Conservation (phyloP, 2,113 vertebrate species). For the Taurulus bubalis region DNA sequence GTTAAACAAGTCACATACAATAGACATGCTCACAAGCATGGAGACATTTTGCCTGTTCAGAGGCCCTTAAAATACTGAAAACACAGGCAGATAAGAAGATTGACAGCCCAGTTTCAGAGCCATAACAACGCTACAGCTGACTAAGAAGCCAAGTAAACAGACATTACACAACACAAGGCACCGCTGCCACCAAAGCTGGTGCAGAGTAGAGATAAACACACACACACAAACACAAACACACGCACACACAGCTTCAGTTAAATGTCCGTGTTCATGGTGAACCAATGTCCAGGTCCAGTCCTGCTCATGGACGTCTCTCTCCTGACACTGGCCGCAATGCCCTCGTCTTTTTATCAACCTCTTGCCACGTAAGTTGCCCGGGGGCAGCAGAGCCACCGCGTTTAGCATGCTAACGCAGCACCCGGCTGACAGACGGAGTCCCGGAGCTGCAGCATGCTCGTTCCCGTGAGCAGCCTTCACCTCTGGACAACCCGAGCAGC, state of each 20-base stretch:
- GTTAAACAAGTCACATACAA: neutral
- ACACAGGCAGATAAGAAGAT: neutral
- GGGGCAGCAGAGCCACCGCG: conserved; percentile 30
- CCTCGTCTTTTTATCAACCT: conserved; percentile 53
- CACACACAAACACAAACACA: neutral
- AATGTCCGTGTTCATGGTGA: conserved; percentile 1
- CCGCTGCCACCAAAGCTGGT: conserved; percentile 32
- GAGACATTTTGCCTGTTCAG: neutral
- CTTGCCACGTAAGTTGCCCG: conserved; percentile 69
- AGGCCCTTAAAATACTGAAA: neutral
- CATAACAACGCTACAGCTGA: conserved; percentile 30
- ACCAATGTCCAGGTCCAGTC: conserved; percentile 4
- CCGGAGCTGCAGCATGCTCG: conserved; percentile 10
- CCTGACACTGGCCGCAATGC: conserved; percentile 4
- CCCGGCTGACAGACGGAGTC: neutral
- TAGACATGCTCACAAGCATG: accelerated
- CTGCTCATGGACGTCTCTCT: conserved; percentile 19
- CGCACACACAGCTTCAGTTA: conserved; percentile 9
- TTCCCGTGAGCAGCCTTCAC: neutral
- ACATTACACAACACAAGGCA: conserved; percentile 55
- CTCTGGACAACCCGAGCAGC: neutral
- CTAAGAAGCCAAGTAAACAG: conserved; percentile 47
- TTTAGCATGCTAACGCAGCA: conserved; percentile 48
- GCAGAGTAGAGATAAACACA: conserved; percentile 25
- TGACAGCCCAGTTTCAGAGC: conserved; percentile 24